Evolutionary conservation across 2,113 vertebrate species (phyloP).

Genomic region (Capreolus pygargus): DNA sequence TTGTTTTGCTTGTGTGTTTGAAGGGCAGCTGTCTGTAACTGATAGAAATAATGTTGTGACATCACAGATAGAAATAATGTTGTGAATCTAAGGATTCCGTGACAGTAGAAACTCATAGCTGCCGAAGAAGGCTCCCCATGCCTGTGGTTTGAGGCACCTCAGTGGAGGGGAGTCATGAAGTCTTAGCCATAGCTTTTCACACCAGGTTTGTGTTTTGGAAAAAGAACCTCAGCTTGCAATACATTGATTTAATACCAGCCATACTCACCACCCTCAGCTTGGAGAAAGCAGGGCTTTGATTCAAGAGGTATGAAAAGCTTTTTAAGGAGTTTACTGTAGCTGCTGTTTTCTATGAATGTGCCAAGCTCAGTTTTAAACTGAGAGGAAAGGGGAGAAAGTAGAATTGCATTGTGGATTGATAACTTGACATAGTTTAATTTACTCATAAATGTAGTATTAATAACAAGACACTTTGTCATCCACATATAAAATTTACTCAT

Average conservation of each 20-base stretch:
- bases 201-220: not conserved
- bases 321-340: slow-evolving; percentile 32
- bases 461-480: not conserved
- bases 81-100: not conserved
- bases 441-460: not conserved
- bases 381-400: not conserved
- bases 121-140: not conserved
- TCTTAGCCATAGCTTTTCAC: not conserved
- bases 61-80: not conserved
- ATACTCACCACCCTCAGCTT: not conserved
- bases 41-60: not conserved
- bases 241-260: not conserved
- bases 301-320: slow-evolving; percentile 32
- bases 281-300: slow-evolving; percentile 58
- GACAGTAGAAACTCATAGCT: not conserved
- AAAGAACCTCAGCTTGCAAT: not conserved
- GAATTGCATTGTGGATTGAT: not conserved
- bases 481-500: not conserved
- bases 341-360: slow-evolving; percentile 40
- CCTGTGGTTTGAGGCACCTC: not conserved
- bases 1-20: not conserved
- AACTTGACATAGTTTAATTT: not conserved
- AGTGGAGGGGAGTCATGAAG: not conserved
- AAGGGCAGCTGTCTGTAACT: not conserved
- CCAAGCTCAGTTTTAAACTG: slow-evolving; percentile 41